Conservation (phyloP, 1,140 invertebrate species). For the Diprion similis region DNA sequence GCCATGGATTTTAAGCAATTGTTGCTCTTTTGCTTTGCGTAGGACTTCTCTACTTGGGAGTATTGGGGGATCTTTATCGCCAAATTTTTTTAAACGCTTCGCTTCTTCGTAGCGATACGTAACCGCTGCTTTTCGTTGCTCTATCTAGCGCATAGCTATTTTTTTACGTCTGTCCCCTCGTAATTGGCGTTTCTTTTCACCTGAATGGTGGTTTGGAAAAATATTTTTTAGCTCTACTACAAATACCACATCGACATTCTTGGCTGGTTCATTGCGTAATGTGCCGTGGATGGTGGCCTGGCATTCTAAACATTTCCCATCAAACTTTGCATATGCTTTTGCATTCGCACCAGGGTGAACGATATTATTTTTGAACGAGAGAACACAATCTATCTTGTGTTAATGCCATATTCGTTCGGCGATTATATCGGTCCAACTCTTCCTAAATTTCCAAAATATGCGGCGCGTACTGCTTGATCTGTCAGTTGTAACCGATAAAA, state of each 20-base stretch:
- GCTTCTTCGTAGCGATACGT: slow-evolving; percentile 16
- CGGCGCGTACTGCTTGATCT: slow-evolving; percentile 16
- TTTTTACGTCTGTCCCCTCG: slow-evolving; percentile 17
- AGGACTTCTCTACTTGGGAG: slow-evolving; percentile 13
- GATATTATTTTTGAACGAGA: slow-evolving; percentile 24
- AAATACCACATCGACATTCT: slow-evolving; percentile 19
- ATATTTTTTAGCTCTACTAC: slow-evolving; percentile 13
- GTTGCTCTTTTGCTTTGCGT: slow-evolving; percentile 24
- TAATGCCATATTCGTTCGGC: slow-evolving; percentile 16
- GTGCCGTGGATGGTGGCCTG: slow-evolving; percentile 10
- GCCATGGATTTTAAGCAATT: slow-evolving; percentile 8
- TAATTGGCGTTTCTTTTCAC: slow-evolving; percentile 20
- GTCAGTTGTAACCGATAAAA: slow-evolving; percentile 11
- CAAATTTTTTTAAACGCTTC: slow-evolving; percentile 24
- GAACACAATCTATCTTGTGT: slow-evolving; percentile 21
- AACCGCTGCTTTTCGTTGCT: slow-evolving; percentile 19
- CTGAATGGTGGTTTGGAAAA: not conserved
- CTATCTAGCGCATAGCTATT: slow-evolving; percentile 13
- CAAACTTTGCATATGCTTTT: slow-evolving; percentile 4
- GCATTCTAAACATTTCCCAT: slow-evolving; percentile 20
- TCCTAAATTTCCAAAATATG: slow-evolving; percentile 18
- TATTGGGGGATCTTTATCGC: slow-evolving; percentile 22
- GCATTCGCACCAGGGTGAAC: slow-evolving; percentile 15
- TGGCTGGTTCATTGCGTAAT: slow-evolving; percentile 16
- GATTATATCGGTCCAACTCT: slow-evolving; percentile 20